phyloP scores from a whole-genome alignment of 2,797 vertebrate genomes.

The Erethizon dorsatum region DNA sequence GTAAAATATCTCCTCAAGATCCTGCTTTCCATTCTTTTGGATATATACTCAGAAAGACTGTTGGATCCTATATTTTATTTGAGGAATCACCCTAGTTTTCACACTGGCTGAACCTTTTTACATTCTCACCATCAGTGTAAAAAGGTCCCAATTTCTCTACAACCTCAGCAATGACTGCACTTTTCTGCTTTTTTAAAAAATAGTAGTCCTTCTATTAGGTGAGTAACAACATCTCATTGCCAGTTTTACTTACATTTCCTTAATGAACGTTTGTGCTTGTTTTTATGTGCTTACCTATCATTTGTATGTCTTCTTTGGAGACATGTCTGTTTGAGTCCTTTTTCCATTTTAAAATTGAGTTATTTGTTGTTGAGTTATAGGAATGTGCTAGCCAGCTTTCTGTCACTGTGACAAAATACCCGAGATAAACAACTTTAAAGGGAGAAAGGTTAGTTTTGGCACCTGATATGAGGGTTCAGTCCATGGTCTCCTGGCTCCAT shows the following conservation, averaged over 20 bases:
- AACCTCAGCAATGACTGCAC: not conserved
- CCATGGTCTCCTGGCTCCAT: not conserved
- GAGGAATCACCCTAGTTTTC: not conserved
- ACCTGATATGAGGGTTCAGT: not conserved
- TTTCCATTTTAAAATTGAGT: not conserved
- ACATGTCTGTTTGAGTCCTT: not conserved
- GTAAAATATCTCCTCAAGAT: not conserved
- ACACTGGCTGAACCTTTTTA: not conserved
- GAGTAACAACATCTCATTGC: not conserved
- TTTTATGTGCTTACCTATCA: not conserved
- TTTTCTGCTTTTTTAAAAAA: not conserved
- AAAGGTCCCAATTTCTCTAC: not conserved
- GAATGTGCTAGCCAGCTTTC: not conserved
- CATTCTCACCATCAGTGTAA: not conserved
- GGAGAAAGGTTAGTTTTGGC: not conserved
- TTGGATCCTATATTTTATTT: not conserved
- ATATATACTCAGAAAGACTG: not conserved
- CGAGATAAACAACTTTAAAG: not conserved
- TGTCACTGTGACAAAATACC: not conserved
- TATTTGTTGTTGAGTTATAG: not conserved
- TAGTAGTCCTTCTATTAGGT: not conserved
- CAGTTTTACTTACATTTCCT: not conserved
- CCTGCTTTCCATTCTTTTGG: not conserved
- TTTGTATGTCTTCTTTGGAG: not conserved
- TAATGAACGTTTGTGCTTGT: not conserved